Percentiles rank a stretch among this genome's conserved stretches.
Conservation (phyloP, 2,888 invertebrate genomes). For the Hydriomena furcata region DNA sequence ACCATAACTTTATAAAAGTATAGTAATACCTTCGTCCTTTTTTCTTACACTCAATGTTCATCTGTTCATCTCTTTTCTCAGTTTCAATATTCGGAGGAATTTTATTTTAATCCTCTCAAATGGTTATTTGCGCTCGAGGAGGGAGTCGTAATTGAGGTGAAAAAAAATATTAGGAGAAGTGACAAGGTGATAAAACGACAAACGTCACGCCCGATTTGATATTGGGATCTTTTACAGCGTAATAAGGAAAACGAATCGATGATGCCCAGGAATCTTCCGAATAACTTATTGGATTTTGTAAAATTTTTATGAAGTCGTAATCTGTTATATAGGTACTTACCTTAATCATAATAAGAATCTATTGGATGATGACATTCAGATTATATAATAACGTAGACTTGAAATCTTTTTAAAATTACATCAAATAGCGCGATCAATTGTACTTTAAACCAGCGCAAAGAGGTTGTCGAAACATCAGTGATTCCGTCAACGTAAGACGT, state of each 20-base stretch:
- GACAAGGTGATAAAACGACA: conserved; percentile 77
- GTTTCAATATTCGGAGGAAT: conserved; percentile 66
- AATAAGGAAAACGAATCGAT: conserved; percentile 59
- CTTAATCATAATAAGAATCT: conserved; percentile 14
- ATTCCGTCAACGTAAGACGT: conserved; percentile 66
- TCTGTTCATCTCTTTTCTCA: conserved; percentile 44
- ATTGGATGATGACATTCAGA: no score
- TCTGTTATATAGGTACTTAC: conserved; percentile 2
- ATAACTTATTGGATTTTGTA: conserved; percentile 56
- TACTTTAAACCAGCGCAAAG: conserved; percentile 16
- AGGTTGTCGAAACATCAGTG: conserved; percentile 48
- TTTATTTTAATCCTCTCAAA: conserved; percentile 70
- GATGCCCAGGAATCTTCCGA: conserved; percentile 47
- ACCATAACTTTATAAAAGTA: conserved; percentile 37
- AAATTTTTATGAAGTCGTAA: conserved; percentile 40
- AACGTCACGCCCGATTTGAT: conserved; percentile 72
- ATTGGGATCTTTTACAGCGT: conserved; percentile 71
- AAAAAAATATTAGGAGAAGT: conserved; percentile 70
- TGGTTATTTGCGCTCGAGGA: conserved; percentile 66
- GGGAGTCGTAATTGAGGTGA: conserved; percentile 69
- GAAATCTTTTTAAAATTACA: no score
- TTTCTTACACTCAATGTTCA: conserved; percentile 36
- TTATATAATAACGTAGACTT: no score
- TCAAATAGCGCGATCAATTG: background rate
- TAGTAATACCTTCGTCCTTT: conserved; percentile 29